These are phyloP conservation scores for Oncorhynchus kisutch DNA, from an alignment of 2,113 vertebrate genomes.

Conservation along the genomic window DNA sequence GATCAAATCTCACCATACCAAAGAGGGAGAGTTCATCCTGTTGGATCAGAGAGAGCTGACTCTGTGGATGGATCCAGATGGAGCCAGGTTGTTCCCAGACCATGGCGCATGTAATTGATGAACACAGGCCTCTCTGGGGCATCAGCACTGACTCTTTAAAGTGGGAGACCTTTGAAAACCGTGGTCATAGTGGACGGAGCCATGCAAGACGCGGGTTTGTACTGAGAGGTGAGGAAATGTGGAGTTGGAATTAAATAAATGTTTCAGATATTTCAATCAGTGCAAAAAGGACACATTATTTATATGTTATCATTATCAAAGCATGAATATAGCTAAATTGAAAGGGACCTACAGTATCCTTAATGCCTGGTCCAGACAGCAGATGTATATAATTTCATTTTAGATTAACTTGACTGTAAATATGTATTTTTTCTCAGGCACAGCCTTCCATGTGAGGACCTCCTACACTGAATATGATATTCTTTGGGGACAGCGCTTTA, in stretches of 20 bases:
- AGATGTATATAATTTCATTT: not conserved
- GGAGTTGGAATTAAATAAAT: not conserved
- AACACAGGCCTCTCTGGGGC: slow-evolving; percentile 65
- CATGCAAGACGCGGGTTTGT: slow-evolving; percentile 70
- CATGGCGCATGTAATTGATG: slow-evolving; percentile 68
- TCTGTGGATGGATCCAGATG: slow-evolving; percentile 75
- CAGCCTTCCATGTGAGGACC: slow-evolving; percentile 75
- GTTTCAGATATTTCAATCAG: no score
- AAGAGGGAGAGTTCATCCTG: slow-evolving; percentile 69
- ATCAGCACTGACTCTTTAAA: slow-evolving; percentile 47
- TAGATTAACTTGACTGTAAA: no score
- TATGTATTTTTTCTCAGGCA: slow-evolving; percentile 33
- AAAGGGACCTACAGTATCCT: not conserved
- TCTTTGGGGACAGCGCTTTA: slow-evolving; percentile 70
- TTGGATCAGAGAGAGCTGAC: slow-evolving; percentile 71
- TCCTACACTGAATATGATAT: slow-evolving; percentile 73
- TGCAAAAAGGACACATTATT: not conserved
- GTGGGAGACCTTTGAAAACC: slow-evolving; percentile 67
- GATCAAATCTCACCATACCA: slow-evolving; percentile 71
- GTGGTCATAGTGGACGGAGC: slow-evolving; percentile 70
- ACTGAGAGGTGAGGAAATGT: not conserved
- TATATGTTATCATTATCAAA: not conserved
- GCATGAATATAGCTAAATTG: not conserved
- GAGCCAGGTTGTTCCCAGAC: slow-evolving; percentile 72
- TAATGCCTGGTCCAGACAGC: not conserved